Evolutionary conservation across 2,113 vertebrate species (phyloP), one percentile per base, ranked within the genome.

Genomic region (Clupea harengus): DNA sequence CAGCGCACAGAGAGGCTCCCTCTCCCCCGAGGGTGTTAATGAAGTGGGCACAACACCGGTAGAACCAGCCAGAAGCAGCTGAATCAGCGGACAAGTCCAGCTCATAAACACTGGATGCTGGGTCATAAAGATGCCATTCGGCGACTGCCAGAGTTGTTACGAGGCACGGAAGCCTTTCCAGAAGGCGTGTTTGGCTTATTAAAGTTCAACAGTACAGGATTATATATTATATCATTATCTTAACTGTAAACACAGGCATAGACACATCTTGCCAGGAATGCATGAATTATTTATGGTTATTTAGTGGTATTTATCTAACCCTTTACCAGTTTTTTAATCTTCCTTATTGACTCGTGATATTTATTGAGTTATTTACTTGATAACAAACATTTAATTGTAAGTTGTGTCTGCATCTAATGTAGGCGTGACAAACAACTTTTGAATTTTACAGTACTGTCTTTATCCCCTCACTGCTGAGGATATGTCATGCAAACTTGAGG

Each of bases 11-110:
- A 39, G 44, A 80, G 54, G 46, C 60, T 18, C 20, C 28, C 28
- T 11, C 81, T 54, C 83, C 46, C 86, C 50, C 44, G 32, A 54
- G 78, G 82, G 25, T 87, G 78, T 84, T 49, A 87, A 87, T 87
- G 81, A 85, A 87, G 18, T 64, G 46, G 81, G 13, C 39, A 45
- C 46, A 67, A 87, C 81, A 85, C 10, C 82, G 78, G 86, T 84
- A n/a, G 47, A 54, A 84, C 9, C 83, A 67, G 15, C 22, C 25
- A 46, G 28, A 81, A 64, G 10, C n/a, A 44, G 86, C 86, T 82
- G 86, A 87, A 52, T 85, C 86, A 75, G 83, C 86, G 81, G 39
- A 67, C 54, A 64, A 15, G 83, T 81, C 50, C 3, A 22, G 9
- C 18, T 84, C 86, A 87, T 87, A 64, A 45, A 85, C 57, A 82